These are phyloP conservation scores for Taurulus bubalis DNA, from an alignment of 2,113 vertebrate genomes.

Conservation along the genomic window DNA sequence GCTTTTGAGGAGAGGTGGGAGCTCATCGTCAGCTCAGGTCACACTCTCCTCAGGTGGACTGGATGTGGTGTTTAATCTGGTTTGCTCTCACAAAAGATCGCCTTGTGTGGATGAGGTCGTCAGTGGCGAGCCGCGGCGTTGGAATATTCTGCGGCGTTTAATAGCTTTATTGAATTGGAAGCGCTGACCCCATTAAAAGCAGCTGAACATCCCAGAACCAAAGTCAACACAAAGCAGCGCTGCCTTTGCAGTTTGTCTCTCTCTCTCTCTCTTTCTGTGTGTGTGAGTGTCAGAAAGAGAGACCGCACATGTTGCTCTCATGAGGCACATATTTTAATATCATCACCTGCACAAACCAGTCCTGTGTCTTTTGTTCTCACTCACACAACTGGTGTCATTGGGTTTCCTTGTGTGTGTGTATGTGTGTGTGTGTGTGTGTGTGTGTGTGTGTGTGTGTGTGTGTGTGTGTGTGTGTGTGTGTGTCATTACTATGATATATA, in stretches of 20 bases:
- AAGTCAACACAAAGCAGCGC: constrained; percentile 76
- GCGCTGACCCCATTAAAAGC: constrained; percentile 80
- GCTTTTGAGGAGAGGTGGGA: constrained; percentile 41
- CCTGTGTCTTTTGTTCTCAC: constrained; percentile 57
- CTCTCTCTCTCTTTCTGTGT: constrained; percentile 21
- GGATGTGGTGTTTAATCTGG: constrained; percentile 18
- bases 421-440: no score
- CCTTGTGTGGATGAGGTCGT: constrained; percentile 34
- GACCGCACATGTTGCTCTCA: constrained; percentile 66
- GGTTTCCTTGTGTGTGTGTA: constrained; percentile 20
- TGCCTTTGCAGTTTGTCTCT: constrained; percentile 65
- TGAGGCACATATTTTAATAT: constrained; percentile 53
- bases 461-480: no score
- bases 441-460: no score
- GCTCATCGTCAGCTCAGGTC: constrained; percentile 38
- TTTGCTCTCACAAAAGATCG: constrained; percentile 36
- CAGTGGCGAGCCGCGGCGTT: constrained; percentile 48
- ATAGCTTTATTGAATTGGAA: constrained; percentile 78
- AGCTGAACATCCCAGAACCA: constrained; percentile 75
- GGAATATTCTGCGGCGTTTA: constrained; percentile 71
- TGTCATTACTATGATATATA: background rate
- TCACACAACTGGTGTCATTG: constrained; percentile 36
- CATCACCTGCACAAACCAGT: constrained; percentile 43
- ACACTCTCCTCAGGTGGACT: constrained; percentile 32
- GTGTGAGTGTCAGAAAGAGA: constrained; percentile 38